These are phyloP conservation scores for Chamaedrilus cognettii DNA, from an alignment of 2,888 invertebrate genomes.

Conservation along the genomic window DNA sequence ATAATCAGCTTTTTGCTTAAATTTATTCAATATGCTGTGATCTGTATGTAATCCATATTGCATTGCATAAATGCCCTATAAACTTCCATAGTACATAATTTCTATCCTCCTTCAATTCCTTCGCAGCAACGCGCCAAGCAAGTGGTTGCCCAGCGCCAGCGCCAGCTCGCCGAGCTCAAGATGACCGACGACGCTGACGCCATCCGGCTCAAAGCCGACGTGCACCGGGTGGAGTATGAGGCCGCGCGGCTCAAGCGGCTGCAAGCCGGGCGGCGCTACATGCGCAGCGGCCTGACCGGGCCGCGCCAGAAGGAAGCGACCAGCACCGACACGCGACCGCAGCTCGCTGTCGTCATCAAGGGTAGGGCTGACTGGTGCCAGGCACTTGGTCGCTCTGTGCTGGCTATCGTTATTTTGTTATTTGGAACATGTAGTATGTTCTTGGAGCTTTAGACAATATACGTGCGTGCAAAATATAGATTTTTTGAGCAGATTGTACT, in stretches of 20 bases:
- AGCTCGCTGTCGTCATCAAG: slow-evolving; percentile 45
- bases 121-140: slow-evolving; percentile 61
- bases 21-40: no score
- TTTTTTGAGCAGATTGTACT: no score
- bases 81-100: not conserved
- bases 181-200: slow-evolving; percentile 66
- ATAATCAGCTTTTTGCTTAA: no score
- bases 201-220: slow-evolving; percentile 68
- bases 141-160: slow-evolving; percentile 70
- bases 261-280: slow-evolving; percentile 35
- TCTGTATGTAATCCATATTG: not conserved
- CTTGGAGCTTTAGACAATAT: no score
- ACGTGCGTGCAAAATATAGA: no score
- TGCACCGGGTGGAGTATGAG: slow-evolving; percentile 40
- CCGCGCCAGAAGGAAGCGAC: slow-evolving; percentile 40
- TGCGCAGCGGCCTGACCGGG: slow-evolving; percentile 20
- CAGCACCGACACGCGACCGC: slow-evolving; percentile 34
- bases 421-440: no score
- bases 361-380: no score
- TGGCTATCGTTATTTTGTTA: no score
- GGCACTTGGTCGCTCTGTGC: no score
- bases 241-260: slow-evolving; percentile 42
- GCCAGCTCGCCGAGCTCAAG: slow-evolving; percentile 67
- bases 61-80: not conserved
- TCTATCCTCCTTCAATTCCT: no score